A percentile compares a stretch with the other conserved stretches of the same genome.
Conservation (phyloP, 30 jellyfish, hydroid and myxozoan genomes). For the Catostylus mosaicus region DNA sequence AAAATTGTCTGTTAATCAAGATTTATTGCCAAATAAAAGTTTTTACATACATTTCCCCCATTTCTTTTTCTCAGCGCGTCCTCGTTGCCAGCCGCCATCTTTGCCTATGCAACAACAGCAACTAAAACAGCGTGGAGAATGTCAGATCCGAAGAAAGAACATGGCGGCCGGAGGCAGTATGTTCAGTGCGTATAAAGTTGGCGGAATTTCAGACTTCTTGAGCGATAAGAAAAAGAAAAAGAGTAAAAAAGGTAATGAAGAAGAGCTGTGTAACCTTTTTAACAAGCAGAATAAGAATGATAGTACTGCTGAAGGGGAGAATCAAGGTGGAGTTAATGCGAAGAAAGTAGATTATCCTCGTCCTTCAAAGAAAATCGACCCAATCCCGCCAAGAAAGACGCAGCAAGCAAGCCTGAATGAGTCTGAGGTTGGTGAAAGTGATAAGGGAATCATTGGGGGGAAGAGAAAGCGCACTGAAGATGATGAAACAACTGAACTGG, state of each 20-base stretch:
- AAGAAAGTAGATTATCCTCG: neutral
- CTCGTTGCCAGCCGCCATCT: neutral
- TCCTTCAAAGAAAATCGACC: neutral
- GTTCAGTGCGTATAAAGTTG: slow-evolving; percentile 45
- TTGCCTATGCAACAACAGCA: slow-evolving; percentile 2
- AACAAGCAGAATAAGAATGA: neutral
- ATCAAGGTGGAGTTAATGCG: neutral
- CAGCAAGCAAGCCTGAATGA: neutral
- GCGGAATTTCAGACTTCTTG: slow-evolving; percentile 54
- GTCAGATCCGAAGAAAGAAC: neutral
- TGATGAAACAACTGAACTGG: slow-evolving; percentile 13
- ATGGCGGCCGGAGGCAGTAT: slow-evolving; percentile 37
- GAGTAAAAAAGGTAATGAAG: neutral
- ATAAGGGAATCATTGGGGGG: neutral
- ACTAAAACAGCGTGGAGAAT: neutral
- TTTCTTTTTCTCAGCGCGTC: slow-evolving; percentile 18
- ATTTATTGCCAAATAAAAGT: too few relatives aligned
- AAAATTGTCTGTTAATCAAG: too few relatives aligned
- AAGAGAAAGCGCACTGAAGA: neutral
- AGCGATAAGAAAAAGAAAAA: neutral
- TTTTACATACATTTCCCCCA: slow-evolving; percentile 1
- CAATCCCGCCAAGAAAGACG: neutral
- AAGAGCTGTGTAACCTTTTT: slow-evolving; percentile 20
- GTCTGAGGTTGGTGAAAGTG: neutral
- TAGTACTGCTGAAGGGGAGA: neutral